These are phyloP conservation scores for Odontomachus brunneus DNA, from an alignment of 1,140 invertebrate genomes.

Conservation along the genomic window DNA sequence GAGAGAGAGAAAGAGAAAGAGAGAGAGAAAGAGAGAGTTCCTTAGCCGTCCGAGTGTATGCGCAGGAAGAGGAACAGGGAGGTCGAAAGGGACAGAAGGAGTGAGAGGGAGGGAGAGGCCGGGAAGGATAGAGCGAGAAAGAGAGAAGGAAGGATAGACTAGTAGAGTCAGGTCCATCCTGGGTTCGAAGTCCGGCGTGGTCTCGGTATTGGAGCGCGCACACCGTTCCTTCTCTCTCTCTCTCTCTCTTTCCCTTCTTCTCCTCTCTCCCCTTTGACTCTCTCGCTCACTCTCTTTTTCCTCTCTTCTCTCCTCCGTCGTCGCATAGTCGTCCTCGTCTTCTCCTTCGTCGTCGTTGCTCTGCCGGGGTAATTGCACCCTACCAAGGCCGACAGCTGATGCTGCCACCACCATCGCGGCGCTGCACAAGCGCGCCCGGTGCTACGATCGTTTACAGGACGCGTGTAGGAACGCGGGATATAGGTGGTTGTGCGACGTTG, in stretches of 20 bases:
- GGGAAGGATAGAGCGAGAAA: background rate
- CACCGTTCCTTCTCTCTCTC: slow-evolving; percentile 21
- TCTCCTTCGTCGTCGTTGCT: slow-evolving; percentile 77
- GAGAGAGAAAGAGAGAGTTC: background rate
- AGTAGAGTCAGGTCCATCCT: slow-evolving; percentile 67
- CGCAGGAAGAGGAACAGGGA: slow-evolving; percentile 56
- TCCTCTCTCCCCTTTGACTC: slow-evolving; percentile 31
- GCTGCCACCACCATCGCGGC: slow-evolving; percentile 77
- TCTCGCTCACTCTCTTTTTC: slow-evolving; percentile 30
- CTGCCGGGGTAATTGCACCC: slow-evolving; percentile 84
- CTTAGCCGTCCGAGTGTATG: slow-evolving; percentile 38
- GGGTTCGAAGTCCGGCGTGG: slow-evolving; percentile 67
- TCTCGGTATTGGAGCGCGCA: slow-evolving; percentile 51
- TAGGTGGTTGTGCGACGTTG: slow-evolving; percentile 4
- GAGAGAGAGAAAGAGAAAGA: too few relatives aligned
- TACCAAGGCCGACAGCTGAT: slow-evolving; percentile 86
- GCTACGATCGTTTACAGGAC: slow-evolving; percentile 58
- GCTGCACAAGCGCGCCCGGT: slow-evolving; percentile 10
- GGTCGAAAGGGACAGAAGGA: slow-evolving; percentile 19
- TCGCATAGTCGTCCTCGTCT: slow-evolving; percentile 55
- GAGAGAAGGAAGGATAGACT: slow-evolving; percentile 49
- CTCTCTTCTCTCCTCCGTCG: slow-evolving; percentile 14
- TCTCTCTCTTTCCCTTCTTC: slow-evolving; percentile 19
- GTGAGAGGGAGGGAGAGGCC: slow-evolving; percentile 2
- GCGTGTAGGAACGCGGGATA: slow-evolving; percentile 14